Evolutionary conservation across 2,888 invertebrate genomes (phyloP).

Genomic region (Troglohyphantes excavatus): DNA sequence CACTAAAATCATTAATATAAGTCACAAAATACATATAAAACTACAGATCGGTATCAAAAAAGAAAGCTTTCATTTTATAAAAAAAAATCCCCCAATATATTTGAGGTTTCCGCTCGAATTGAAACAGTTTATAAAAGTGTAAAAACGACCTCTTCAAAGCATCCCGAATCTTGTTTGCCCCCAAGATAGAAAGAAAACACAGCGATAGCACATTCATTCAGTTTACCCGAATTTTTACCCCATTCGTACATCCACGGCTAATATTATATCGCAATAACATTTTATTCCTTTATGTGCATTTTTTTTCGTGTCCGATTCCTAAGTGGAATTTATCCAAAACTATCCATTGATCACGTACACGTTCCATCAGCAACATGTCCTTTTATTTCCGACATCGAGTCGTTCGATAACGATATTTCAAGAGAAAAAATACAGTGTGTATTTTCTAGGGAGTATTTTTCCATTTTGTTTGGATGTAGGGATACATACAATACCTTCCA

Average conservation of each 20-base stretch:
- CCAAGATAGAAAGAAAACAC: neutral
- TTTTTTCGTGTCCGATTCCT: slow-evolving; percentile 23
- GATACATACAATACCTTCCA: neutral
- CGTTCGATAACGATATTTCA: slow-evolving; percentile 34
- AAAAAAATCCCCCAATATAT: neutral
- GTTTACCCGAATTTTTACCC: neutral
- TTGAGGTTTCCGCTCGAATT: neutral
- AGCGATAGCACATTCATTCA: slow-evolving; percentile 26
- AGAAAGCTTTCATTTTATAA: neutral
- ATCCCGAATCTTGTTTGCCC: slow-evolving; percentile 1
- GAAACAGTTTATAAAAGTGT: neutral
- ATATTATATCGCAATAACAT: slow-evolving; percentile 23
- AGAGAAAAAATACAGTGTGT: neutral
- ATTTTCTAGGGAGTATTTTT: neutral
- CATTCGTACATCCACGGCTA: slow-evolving; percentile 16
- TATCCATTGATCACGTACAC: slow-evolving; percentile 45
- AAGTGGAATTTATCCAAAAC: slow-evolving; percentile 29
- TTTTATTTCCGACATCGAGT: slow-evolving; percentile 24
- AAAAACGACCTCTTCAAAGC: neutral
- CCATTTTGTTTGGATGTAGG: neutral
- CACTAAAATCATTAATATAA: no score
- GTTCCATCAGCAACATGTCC: slow-evolving; percentile 32
- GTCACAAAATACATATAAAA: no score
- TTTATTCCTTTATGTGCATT: slow-evolving; percentile 17
- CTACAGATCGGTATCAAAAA: no score